Evolutionary conservation across 2,113 vertebrate genomes (phyloP).

Genomic region (Ceuthmochares aereus): DNA sequence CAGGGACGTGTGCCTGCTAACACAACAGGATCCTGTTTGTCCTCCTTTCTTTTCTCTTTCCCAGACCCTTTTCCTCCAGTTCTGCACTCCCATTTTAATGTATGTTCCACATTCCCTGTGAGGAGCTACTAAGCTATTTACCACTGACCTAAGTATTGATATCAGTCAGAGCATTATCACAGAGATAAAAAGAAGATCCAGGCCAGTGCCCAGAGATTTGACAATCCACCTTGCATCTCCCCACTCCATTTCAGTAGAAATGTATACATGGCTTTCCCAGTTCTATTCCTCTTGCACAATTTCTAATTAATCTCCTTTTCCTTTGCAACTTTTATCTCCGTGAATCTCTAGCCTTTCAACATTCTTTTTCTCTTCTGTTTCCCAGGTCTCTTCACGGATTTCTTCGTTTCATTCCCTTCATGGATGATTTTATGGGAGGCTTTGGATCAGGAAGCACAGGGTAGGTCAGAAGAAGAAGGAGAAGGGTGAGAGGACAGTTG

Average conservation of each 20-base stretch:
- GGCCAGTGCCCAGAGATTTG: background rate
- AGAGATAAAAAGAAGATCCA: background rate
- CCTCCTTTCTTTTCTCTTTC: background rate
- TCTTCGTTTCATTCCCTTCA: background rate
- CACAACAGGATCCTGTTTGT: background rate
- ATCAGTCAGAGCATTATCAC: background rate
- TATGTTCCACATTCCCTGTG: background rate
- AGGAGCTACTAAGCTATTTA: background rate
- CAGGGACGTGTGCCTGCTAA: background rate
- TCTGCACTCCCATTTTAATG: background rate
- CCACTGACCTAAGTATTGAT: background rate
- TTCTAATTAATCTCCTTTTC: background rate
- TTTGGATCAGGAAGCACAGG: accelerated
- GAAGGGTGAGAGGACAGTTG: background rate
- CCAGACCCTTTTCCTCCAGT: background rate
- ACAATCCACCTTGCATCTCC: background rate
- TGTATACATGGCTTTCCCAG: background rate
- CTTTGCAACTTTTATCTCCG: background rate
- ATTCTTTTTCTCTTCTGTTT: background rate
- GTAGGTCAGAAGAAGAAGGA: background rate
- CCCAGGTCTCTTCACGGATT: background rate
- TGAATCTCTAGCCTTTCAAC: background rate
- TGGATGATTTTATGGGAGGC: background rate
- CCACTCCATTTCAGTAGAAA: background rate
- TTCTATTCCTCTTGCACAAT: background rate